Percentiles rank a stretch among this genome's conserved stretches.
Evolutionary conservation across 92 coral and sea anemone species (phyloP).

Genomic region (Desmophyllum pertusum): DNA sequence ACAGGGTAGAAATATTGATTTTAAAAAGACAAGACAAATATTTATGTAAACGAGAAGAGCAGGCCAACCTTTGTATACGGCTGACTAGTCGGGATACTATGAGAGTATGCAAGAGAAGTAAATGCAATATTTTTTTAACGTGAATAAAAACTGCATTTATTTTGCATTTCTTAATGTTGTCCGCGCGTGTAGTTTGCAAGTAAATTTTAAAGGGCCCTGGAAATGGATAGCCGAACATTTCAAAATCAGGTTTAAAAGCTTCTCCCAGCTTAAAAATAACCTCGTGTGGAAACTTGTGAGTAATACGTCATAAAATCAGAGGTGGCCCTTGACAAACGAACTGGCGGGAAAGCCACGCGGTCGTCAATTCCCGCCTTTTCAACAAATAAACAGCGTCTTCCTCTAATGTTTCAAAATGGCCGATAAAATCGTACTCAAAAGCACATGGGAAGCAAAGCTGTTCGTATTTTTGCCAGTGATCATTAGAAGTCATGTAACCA

Average conservation of each 20-base stretch:
- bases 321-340: conserved; percentile 30
- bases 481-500: conserved; percentile 20
- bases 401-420: conserved; percentile 54
- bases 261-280: conserved; percentile 31
- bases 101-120: too few species aligned
- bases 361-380: conserved; percentile 53
- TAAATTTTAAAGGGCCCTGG: conserved; percentile 47
- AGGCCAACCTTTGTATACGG: too few species aligned
- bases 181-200: conserved; percentile 17
- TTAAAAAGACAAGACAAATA: too few species aligned
- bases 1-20: too few species aligned
- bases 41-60: too few species aligned
- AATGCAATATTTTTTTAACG: too few species aligned
- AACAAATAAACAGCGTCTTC: too few species aligned
- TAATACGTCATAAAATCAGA: conserved; percentile 24
- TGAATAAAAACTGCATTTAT: too few species aligned
- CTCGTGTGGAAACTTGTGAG: conserved; percentile 42
- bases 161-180: too few species aligned
- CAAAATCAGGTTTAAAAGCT: conserved; percentile 50
- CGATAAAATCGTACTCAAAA: conserved; percentile 49
- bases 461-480: conserved; percentile 51
- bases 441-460: conserved; percentile 57
- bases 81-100: too few species aligned
- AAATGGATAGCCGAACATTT: conserved; percentile 60
- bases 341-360: conserved; percentile 49